Base-by-base conservation (phyloP, 2,888 invertebrate genomes). In the Torymus tubicola region DNA sequence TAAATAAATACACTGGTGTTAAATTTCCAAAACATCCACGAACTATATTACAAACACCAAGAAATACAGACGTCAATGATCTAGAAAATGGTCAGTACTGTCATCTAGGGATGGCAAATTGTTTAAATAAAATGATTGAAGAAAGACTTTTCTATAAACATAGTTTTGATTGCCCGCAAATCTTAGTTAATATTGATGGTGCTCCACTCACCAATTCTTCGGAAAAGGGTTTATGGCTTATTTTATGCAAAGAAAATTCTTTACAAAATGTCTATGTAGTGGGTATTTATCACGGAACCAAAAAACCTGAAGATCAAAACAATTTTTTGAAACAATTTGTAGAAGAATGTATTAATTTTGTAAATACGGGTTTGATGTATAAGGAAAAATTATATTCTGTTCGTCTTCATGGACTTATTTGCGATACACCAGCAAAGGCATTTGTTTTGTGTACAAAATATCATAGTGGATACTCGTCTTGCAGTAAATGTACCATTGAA, bases 351-450 rank as follows among this genome's bases (percentile, higher is more conserved):
- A 24, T 10, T 5, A 5, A 14, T 53, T 58, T 58, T 16, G 16
- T 69, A 31, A 58, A n/a, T n/a, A n/a, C 24, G n/a, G 69, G 69
- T 2, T 68, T 55, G 13, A 14, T 10, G 42, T 58, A n/a, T n/a
- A 58, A 16, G 4, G 57, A 58, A 31, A 69, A 69, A 31, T 31
- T n/a, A 1, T 69, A 42, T 69, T n/a, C 1, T 10, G 16, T 69
- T 10, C 2, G 42, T 12, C 3, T 58, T 24, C 53, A 69, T 58
- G 69, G 57, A 11, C n/a, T 69, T 31, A 69, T 69, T 16, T 69
- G 69, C 58, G 69, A 69, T 42, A 58, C 69, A 8, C 69, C 58
- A 31, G 69, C 69, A n/a, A 69, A 69, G 42, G 11, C 69, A n/a
- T 69, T 69, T 42, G 42, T 69, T n/a, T 42, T 69, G 16, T 14